Evolutionary conservation across 1,140 invertebrate species (phyloP).

Genomic region (Schlechtendalia chinensis): DNA sequence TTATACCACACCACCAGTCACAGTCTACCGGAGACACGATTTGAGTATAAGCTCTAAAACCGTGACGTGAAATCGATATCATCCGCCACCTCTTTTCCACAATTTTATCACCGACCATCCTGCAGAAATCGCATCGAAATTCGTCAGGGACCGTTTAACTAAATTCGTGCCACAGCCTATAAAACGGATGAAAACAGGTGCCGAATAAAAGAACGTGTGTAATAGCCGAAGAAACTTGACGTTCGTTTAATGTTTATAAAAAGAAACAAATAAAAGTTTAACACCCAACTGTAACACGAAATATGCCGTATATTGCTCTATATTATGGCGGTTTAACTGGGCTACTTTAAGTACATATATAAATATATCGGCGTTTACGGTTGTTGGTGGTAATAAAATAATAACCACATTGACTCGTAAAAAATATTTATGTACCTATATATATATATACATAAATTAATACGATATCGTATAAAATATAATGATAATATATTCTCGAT

Average conservation of each 20-base stretch:
- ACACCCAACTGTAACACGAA: not conserved
- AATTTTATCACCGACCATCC: not conserved
- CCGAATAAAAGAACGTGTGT: not conserved
- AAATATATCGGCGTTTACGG: not conserved
- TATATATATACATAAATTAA: no score
- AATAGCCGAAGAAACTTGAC: not conserved
- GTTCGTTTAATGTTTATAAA: not conserved
- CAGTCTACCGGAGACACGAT: not conserved
- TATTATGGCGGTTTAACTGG: not conserved
- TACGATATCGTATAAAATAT: not conserved
- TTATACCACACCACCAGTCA: not conserved
- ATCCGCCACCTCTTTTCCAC: not conserved
- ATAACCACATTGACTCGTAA: not conserved
- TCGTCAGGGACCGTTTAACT: slow-evolving; percentile 8
- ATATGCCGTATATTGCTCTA: not conserved
- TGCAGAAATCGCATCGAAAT: slow-evolving; percentile 27
- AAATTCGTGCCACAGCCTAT: not conserved
- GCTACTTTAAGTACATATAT: not conserved
- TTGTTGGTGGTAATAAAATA: not conserved
- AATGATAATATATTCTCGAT: slow-evolving; percentile 9
- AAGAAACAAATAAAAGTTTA: not conserved
- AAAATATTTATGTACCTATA: not conserved
- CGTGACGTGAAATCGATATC: slow-evolving; percentile 36
- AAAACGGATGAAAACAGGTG: not conserved
- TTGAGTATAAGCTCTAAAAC: slow-evolving; percentile 30